A percentile compares a stretch with the other conserved stretches of the same genome.
These are phyloP conservation scores for Autographa gamma DNA, from an alignment of 2,888 invertebrate species.

Conservation along the genomic window DNA sequence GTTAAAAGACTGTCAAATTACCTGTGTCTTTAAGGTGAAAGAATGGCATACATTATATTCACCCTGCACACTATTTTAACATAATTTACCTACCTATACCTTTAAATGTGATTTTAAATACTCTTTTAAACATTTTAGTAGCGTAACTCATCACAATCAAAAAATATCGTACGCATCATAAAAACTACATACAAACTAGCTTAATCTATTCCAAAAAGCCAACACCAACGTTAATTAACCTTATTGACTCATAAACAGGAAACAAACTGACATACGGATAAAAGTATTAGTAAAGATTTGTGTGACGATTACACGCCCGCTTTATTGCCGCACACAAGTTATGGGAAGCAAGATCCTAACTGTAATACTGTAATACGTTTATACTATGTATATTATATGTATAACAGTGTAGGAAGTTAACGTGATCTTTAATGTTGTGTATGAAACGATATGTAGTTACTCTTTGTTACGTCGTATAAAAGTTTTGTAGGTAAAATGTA, in stretches of 20 bases:
- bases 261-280: background rate
- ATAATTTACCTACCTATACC: no score
- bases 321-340: slow-evolving; percentile 46
- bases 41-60: no score
- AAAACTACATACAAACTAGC: no score
- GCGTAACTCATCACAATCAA: no score
- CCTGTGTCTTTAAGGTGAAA: no score
- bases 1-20: no score
- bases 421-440: slow-evolving; percentile 48
- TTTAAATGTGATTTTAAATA: no score
- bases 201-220: background rate
- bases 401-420: slow-evolving; percentile 43
- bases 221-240: background rate
- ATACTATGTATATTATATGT: slow-evolving; percentile 31
- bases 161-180: no score
- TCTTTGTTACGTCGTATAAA: slow-evolving; percentile 33
- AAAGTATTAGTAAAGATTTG: slow-evolving; percentile 1
- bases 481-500: slow-evolving; percentile 9
- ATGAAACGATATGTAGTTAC: slow-evolving; percentile 30
- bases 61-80: no score
- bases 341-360: slow-evolving; percentile 48
- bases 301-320: slow-evolving; percentile 23
- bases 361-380: slow-evolving; percentile 36
- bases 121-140: no score
- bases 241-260: background rate